Percentiles rank a stretch among this genome's conserved stretches.
phyloP scores from a whole-genome alignment of 1,140 invertebrate genomes.

The Amyelois transitella region DNA sequence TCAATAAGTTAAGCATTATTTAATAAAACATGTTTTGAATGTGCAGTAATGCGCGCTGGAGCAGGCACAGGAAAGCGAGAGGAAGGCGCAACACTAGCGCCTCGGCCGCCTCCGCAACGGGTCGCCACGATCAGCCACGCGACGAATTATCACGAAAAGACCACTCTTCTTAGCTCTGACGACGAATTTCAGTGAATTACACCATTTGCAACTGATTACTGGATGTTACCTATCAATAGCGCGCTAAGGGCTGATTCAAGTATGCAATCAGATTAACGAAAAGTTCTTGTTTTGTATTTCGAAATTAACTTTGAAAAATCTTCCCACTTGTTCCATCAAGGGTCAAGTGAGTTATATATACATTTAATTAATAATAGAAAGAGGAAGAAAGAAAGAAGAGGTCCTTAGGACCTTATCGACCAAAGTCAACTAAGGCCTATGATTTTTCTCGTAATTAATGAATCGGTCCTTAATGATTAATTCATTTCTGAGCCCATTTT shows the following conservation, averaged over 20 bases:
- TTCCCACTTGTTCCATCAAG: neutral
- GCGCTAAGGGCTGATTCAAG: too few relatives aligned
- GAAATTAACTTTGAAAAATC: neutral
- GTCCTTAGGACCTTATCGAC: too few relatives aligned
- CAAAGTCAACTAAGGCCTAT: too few relatives aligned
- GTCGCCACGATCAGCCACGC: constrained; percentile 82
- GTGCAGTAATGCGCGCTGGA: constrained; percentile 58
- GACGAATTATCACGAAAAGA: constrained; percentile 95
- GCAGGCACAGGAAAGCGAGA: constrained; percentile 30
- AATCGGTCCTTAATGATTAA: too few relatives aligned
- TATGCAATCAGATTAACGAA: too few relatives aligned
- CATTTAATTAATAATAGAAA: too few relatives aligned
- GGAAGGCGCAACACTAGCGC: constrained; percentile 74
- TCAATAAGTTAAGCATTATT: neutral
- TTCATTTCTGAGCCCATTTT: too few relatives aligned
- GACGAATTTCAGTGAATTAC: constrained; percentile 92
- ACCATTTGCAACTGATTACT: neutral
- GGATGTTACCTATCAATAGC: neutral
- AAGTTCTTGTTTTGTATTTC: neutral
- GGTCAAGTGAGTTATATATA: neutral
- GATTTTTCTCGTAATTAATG: too few relatives aligned
- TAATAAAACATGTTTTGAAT: too few relatives aligned
- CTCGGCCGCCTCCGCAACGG: constrained; percentile 77
- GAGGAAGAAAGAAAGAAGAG: too few relatives aligned
- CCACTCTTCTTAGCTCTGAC: constrained; percentile 95